Base-by-base conservation (phyloP, 2,888 invertebrate species). In the Drosophila vallismaia region DNA sequence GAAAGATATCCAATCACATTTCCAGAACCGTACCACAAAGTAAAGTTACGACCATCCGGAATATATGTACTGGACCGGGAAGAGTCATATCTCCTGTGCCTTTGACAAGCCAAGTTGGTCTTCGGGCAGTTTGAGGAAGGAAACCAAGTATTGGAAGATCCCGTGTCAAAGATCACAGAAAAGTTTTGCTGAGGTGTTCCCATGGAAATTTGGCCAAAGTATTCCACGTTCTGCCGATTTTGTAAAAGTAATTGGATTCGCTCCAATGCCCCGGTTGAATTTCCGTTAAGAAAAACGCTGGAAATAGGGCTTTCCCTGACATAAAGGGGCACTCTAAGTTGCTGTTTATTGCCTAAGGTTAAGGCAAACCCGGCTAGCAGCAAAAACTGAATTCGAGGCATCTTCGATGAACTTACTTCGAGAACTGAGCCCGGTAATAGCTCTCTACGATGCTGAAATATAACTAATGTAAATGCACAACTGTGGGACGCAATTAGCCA, bases 101-200 rank as follows among this genome's bases (percentile, higher is more conserved):
- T 91, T 96, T 97, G 92, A 92, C 98, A 98, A 42, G 98, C 98
- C 78, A 97, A 95, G 91, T 98, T 98, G 62, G 96, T 95, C 90
- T 93, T 93, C 89, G 96, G 95, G 91, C 99, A 99, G 91, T 98
- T 95, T 92, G 97, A 97, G 19, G 98, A 98, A 8, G 99, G 99
- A 63, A 99, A 95, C 99, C 99, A 99, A 55, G 99, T 93, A 92
- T 99, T 99, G 54, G 98, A 97, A 12, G 98, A 99, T 67, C 99
- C 99, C 0, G 99, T 99, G 92, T 99, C 99, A 92, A 99, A 99
- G 73, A 99, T 95, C 71, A 99, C 98, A 86, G 94, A 95, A 92
- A 99, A 99, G 3, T 92, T 92, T 92, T 99, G 99, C 56, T 96
- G 95, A 14, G 99, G 99, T 48, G 94, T 95, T 58, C 99, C 99